A percentile compares a stretch with the other conserved stretches of the same genome.
Conservation (phyloP, 1,140 invertebrate species). For the Tyrophagus putrescentiae region DNA sequence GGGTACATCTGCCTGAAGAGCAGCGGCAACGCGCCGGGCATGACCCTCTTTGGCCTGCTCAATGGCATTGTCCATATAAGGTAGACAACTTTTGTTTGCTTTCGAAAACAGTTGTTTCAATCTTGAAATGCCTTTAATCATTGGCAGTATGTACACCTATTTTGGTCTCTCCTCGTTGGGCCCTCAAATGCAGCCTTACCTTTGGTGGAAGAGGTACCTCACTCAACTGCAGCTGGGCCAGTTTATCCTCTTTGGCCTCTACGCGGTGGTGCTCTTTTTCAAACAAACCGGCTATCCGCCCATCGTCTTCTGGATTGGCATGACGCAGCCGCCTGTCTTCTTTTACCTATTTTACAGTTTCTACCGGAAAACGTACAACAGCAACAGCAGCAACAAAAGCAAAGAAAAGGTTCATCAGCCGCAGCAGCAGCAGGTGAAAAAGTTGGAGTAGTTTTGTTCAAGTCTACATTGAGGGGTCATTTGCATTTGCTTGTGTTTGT, state of each 20-base stretch:
- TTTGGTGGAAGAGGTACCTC: slow-evolving; percentile 46
- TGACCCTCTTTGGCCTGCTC: slow-evolving; percentile 48
- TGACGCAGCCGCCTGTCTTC: neutral
- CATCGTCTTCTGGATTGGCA: neutral
- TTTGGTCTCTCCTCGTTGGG: slow-evolving; percentile 42
- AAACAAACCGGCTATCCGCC: neutral
- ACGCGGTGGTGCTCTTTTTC: slow-evolving; percentile 1
- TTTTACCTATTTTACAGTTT: neutral
- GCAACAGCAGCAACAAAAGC: too few species aligned
- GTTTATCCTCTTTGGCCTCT: slow-evolving; percentile 14
- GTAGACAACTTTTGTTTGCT: too few species aligned
- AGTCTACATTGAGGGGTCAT: too few species aligned
- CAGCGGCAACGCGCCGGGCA: slow-evolving; percentile 2
- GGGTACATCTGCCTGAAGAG: slow-evolving; percentile 23
- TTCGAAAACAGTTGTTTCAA: too few species aligned
- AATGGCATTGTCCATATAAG: slow-evolving; percentile 47
- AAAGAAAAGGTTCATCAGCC: too few species aligned
- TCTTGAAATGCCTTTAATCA: too few species aligned
- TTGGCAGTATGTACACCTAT: slow-evolving; percentile 43
- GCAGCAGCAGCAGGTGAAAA: too few species aligned
- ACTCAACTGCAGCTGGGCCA: slow-evolving; percentile 40
- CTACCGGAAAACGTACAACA: slow-evolving; percentile 3
- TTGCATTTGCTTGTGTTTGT: too few species aligned
- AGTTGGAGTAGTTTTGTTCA: too few species aligned
- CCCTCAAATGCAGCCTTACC: slow-evolving; percentile 37